Evolutionary conservation across 2,888 invertebrate species (phyloP).

Genomic region (Macaria notata): DNA sequence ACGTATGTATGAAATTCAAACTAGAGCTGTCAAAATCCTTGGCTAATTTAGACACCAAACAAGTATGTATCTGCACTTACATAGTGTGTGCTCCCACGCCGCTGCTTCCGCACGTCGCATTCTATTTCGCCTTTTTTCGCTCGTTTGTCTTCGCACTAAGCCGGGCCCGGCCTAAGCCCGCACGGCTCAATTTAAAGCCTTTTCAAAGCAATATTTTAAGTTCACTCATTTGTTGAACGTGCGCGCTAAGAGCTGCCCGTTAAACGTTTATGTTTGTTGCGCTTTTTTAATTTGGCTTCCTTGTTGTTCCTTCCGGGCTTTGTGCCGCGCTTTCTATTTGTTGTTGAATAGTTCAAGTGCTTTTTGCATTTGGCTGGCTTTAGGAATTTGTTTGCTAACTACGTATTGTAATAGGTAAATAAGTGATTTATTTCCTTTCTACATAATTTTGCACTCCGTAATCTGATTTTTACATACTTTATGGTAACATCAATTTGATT

Average conservation of each 20-base stretch:
- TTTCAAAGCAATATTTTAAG: conserved; percentile 53
- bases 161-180: conserved; percentile 46
- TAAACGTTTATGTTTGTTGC: conserved; percentile 18
- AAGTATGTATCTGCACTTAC: neutral
- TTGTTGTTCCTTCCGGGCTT: neutral
- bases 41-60: too few relatives aligned
- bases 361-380: neutral
- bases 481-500: too few relatives aligned
- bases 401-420: too few relatives aligned
- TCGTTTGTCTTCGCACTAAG: conserved; percentile 56
- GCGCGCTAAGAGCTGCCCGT: conserved; percentile 38
- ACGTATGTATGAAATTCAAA: too few relatives aligned
- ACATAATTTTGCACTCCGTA: too few relatives aligned
- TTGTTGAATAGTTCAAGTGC: neutral
- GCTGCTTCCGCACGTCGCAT: conserved; percentile 28
- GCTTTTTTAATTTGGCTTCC: conserved; percentile 14
- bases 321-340: neutral
- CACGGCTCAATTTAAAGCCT: conserved; percentile 55
- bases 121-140: conserved; percentile 50
- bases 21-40: too few relatives aligned
- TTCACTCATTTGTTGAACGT: conserved; percentile 47
- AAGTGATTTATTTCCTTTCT: too few relatives aligned
- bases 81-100: conserved; percentile 5
- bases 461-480: too few relatives aligned
- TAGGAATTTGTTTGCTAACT: neutral